phyloP scores from a whole-genome alignment of 1,140 invertebrate genomes.

The Marisa cornuarietis region DNA sequence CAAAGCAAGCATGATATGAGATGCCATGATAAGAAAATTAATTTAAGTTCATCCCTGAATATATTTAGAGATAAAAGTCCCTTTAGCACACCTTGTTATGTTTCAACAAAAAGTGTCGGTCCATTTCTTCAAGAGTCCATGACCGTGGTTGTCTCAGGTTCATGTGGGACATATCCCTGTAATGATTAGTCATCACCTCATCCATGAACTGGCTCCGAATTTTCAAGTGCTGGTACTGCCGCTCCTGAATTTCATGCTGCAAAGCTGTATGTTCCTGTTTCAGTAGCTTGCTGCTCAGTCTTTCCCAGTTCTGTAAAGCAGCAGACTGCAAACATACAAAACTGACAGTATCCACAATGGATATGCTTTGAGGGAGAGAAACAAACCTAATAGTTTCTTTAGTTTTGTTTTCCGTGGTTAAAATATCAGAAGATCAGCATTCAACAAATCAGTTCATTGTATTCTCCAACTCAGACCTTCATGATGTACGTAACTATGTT shows the following conservation, averaged over 20 bases:
- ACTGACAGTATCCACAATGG: not conserved
- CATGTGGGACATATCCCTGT: conserved; percentile 41
- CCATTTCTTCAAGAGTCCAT: not conserved
- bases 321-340: conserved; percentile 29
- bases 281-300: conserved; percentile 39
- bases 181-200: conserved; percentile 42
- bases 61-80: not conserved
- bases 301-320: conserved; percentile 44
- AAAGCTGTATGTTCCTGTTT: conserved; percentile 41
- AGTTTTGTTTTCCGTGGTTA: not conserved
- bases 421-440: not conserved
- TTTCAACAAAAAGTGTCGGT: conserved; percentile 5
- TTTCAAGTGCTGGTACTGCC: conserved; percentile 42
- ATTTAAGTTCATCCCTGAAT: not conserved
- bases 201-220: conserved; percentile 44
- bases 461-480: too few relatives aligned
- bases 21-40: not conserved
- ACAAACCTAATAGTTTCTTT: not conserved
- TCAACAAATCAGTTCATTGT: not conserved
- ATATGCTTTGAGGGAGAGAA: not conserved
- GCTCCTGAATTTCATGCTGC: conserved; percentile 38
- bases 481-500: not conserved
- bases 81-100: conserved; percentile 12
- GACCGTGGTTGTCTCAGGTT: conserved; percentile 6
- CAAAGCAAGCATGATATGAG: not conserved